Conservation (phyloP, 2,113 vertebrate species). For the Dinomys branickii region DNA sequence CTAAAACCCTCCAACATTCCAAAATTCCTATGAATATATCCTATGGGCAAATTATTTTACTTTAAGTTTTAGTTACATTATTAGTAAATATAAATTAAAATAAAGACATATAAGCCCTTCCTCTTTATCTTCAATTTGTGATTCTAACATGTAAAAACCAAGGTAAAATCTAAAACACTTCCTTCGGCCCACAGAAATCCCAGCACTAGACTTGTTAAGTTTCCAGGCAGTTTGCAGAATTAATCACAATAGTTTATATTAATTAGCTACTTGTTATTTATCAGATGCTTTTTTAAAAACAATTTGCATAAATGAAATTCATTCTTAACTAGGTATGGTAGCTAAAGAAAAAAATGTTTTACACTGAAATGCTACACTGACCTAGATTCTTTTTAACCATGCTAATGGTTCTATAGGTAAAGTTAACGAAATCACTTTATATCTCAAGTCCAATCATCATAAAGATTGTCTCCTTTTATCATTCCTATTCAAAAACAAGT, state of each 20-base stretch:
- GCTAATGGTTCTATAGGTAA: slow-evolving; percentile 61
- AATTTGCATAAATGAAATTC: slow-evolving; percentile 42
- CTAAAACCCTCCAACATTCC: background rate
- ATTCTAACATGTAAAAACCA: slow-evolving; percentile 22
- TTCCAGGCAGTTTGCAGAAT: slow-evolving; percentile 16
- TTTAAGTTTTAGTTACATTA: background rate
- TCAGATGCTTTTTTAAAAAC: slow-evolving; percentile 18
- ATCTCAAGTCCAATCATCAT: background rate
- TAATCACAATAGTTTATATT: background rate
- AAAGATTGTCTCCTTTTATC: slow-evolving; percentile 65
- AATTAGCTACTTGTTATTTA: slow-evolving; percentile 33
- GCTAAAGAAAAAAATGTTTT: background rate
- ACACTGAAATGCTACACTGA: slow-evolving; percentile 16
- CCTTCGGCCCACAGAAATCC: background rate
- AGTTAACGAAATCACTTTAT: slow-evolving; percentile 65
- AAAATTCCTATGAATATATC: background rate
- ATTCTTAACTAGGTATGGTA: slow-evolving; percentile 56
- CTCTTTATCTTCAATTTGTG: slow-evolving; percentile 25
- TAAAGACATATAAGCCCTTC: background rate
- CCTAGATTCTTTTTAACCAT: slow-evolving; percentile 44
- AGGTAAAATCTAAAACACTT: slow-evolving; percentile 18
- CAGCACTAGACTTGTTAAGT: background rate
- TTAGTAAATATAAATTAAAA: slow-evolving; percentile 29
- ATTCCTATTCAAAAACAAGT: slow-evolving; percentile 34
- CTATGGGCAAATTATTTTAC: background rate